Base-by-base conservation (phyloP, 2,888 invertebrate genomes). In the Pristionchus fissidentatus region DNA sequence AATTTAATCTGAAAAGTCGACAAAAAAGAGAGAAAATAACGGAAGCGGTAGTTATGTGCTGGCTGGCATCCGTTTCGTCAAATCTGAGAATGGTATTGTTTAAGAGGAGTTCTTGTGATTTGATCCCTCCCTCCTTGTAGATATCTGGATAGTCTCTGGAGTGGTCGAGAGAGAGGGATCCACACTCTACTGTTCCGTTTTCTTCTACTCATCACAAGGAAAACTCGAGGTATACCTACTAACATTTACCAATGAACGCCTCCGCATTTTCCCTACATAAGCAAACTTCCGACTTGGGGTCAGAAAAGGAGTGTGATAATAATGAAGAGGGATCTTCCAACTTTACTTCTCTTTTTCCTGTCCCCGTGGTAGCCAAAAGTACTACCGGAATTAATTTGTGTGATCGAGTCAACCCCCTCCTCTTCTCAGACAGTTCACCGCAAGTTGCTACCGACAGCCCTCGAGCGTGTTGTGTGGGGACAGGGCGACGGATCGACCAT, bases 181-280 rank as follows among this genome's bases (percentile, higher is more conserved):
- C 26, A 91, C 90, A 7, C 87, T 91, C n/a, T 91, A 90, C 82
- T 91, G 91, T 83, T 90, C 91, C 0, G 90, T 89, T 0, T 91
- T 91, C 85, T 91, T 88, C 86, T 91, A 87, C 70, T 87, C 88
- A 7, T 88, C 90, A 0, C 78, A 85, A 35, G 89, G 90, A 70
- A 85, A 86, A 43, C 81, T 87, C 1, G 79, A 79, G 79, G 79
- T 79, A 84, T 52, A n/a, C n/a, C n/a, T n/a, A n/a, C n/a, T n/a
- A n/a, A n/a, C n/a, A n/a, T 87, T 15, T 49, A 49, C n/a, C n/a
- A n/a, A n/a, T n/a, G n/a, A n/a, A n/a, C n/a, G n/a, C n/a, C n/a
- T n/a, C n/a, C n/a, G n/a, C n/a, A n/a, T n/a, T n/a, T n/a, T n/a
- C n/a, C n/a, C n/a, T n/a, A n/a, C n/a, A n/a, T n/a, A n/a, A n/a